Evolutionary conservation across 2,888 invertebrate genomes (phyloP), one percentile per base, ranked within the genome.

Genomic region (Chrysolina americana): DNA sequence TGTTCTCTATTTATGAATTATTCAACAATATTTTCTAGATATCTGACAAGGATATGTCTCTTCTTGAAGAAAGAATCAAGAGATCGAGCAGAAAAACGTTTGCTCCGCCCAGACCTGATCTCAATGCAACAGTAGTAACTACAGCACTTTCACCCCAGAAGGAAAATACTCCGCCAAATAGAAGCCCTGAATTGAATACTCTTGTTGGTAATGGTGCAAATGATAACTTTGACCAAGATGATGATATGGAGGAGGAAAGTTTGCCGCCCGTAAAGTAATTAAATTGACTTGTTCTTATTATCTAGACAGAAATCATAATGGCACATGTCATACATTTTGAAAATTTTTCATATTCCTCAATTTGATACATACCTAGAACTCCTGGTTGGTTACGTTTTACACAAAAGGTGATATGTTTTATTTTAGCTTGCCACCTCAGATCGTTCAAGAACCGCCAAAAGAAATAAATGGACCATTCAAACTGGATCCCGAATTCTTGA

Each of bases 41-140:
- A 83, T 95, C 94, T 0, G 98, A 98, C 86, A 99, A 99, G 88
- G 99, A 99, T 86, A 91, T 95, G 85, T 96, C 97, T 0, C 91
- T 98, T 82, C 89, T 99, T 65, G 98, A 99, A 84, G 99, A 99
- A 88, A 92, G 99, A 64, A 98, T 99, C 73, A 98, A 98, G 87
- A 92, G 99, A 36, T 94, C 96, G 0, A 92, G 93, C 75, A 94
- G 95, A 86, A 90, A 90, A 87, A 91, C 89, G 82, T 91, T 88
- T 81, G 77, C 77, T 9, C 80, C 83, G 70, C 81, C 83, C n/a
- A 81, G 80, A 74, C 62, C 73, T 3, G 75, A 74, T 11, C 47
- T 74, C 28, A 77, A 78, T 68, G 62, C 78, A 62, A 68, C 80
- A 19, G 76, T 76, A 48, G 71, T 76, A 2, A 69, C 65, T 4